Evolutionary conservation across 2,113 vertebrate species (phyloP).

Genomic region (Aegotheles bennettii): DNA sequence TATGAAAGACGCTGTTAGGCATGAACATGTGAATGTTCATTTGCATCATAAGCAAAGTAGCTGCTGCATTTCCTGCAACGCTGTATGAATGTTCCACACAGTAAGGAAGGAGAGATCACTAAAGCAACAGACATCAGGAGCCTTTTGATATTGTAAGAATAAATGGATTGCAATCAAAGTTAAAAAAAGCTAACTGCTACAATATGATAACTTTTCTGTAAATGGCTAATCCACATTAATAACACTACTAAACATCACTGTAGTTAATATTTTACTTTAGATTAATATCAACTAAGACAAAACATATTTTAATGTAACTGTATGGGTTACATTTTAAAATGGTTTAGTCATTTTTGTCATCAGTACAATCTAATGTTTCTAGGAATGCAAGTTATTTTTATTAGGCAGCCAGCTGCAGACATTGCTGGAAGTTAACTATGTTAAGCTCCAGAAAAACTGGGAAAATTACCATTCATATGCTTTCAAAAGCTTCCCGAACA

Average conservation of each 20-base stretch:
- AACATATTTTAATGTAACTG: background rate
- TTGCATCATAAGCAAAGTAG: background rate
- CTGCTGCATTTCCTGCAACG: background rate
- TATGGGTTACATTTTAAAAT: background rate
- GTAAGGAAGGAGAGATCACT: background rate
- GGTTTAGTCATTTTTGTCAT: background rate
- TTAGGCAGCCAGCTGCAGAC: constrained; percentile 8
- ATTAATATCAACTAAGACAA: background rate
- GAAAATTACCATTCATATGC: constrained; percentile 7
- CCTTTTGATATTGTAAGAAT: background rate
- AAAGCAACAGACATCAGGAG: background rate
- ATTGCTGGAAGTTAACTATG: background rate
- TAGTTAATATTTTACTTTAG: background rate
- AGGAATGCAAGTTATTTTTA: constrained; percentile 49
- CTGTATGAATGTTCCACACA: background rate
- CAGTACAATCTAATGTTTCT: background rate
- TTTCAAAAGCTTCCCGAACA: background rate
- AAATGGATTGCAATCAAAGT: background rate
- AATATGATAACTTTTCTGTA: background rate
- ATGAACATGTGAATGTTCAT: background rate
- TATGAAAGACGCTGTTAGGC: background rate
- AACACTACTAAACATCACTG: background rate
- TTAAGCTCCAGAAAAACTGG: constrained; percentile 11
- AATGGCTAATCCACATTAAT: background rate
- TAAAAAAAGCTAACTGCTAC: background rate